These are phyloP conservation scores for Onychomys arenicola DNA, from an alignment of 2,797 vertebrate species.

Conservation along the genomic window DNA sequence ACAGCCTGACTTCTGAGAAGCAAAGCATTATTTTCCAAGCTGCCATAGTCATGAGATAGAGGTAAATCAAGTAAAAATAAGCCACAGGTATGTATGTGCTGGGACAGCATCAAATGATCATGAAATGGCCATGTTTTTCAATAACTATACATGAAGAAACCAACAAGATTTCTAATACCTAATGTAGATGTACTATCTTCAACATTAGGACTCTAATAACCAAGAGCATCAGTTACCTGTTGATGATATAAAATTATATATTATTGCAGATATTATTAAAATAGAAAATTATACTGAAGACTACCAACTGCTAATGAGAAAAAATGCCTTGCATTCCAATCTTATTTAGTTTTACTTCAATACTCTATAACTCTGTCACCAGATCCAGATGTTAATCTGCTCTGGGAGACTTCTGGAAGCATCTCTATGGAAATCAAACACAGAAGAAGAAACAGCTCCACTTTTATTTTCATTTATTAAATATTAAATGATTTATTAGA, in stretches of 20 bases:
- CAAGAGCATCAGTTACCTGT: neutral
- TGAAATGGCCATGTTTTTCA: slow-evolving; percentile 16
- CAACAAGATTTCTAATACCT: slow-evolving; percentile 40
- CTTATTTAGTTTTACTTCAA: slow-evolving; percentile 10
- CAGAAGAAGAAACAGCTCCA: neutral
- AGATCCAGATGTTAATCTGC: neutral
- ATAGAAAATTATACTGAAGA: slow-evolving; percentile 10
- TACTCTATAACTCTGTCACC: neutral
- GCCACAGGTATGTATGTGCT: neutral
- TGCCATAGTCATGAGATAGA: neutral
- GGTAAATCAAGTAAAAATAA: neutral
- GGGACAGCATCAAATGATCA: neutral
- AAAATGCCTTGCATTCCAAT: neutral
- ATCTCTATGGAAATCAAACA: neutral
- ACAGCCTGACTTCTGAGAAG: neutral
- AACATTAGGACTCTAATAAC: neutral
- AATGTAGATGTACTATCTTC: neutral
- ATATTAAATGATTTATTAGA: slow-evolving; percentile 45
- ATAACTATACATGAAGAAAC: neutral
- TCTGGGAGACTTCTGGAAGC: neutral
- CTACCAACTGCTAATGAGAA: neutral
- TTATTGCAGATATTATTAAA: slow-evolving; percentile 30
- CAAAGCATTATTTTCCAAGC: neutral
- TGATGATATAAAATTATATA: slow-evolving; percentile 40
- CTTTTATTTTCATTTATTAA: slow-evolving; percentile 26